Evolutionary conservation across 2,888 invertebrate genomes (phyloP), one percentile per base, ranked within the genome.

Genomic region (Trachelus troglodyta): DNA sequence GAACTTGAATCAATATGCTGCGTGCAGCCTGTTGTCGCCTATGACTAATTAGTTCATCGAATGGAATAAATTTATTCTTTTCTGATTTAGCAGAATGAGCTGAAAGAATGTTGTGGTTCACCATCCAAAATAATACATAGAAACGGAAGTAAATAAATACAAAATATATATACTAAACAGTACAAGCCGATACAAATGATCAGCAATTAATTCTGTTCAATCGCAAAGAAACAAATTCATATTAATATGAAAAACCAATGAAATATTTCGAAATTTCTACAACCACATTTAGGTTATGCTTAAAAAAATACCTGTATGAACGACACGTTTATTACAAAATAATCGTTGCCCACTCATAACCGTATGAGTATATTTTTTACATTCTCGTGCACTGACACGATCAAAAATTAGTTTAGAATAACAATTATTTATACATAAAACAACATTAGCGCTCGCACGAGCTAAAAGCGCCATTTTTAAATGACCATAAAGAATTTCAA

Each of bases 1-100:
- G 94, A 1, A 97, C 95, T 92, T 97, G 96, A 9, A 97, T 94
- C 56, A 97, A 91, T 77, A 97, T 92, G 91, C 96, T 96, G 80
- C 94, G 93, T 76, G 91, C 92, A 0, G 97, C 96, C 90, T 97
- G 94, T 3, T 91, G 89, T 88, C 94, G 93, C 83, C 96, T 93
- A 34, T 91, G 91, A 69, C 92, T 90, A 73, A 95, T 91, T 82
- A 95, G 91, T 79, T 95, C 93, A 80, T 95, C 93, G 90, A 95
- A 94, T 11, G 91, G 88, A 69, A 88, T 33, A 69, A 76, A 79
- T 40, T 76, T 69, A 23, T 69, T 73, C 40, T 23, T 56, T 56
- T 56, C 40, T 23, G 40, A 56, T 56, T 40, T 23, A 23, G n/a
- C 33, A 15, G 75, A 71, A 35, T 31, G 34, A 31, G 23, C 71